Base-by-base conservation (phyloP, 2,113 vertebrate genomes). In the Phrynosoma blainvillii region DNA sequence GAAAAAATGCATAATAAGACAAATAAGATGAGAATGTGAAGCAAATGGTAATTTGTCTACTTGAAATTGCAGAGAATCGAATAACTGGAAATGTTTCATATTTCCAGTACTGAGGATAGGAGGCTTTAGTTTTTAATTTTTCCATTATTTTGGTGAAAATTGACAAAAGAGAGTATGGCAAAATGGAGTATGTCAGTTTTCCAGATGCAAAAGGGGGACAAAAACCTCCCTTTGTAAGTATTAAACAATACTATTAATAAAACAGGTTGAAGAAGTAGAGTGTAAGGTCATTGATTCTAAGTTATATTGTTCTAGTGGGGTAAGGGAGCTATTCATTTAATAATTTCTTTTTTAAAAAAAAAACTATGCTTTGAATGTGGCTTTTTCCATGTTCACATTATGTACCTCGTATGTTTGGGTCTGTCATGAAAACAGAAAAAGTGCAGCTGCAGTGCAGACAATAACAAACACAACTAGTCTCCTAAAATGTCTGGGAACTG, bases 321-420 rank as follows among this genome's bases (percentile, higher is more conserved):
- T 89, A 77, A 36, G 30, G 6, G 23, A 91, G 27, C 74, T 73
- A 66, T 78, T 92, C n/a, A 74, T 79, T 66, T 74, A 47, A 89
- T 92, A 88, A 92, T 78, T 87, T 92, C 52, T 76, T 84, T 88
- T 82, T 92, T 76, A 71, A 88, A 82, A 86, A 82, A 86, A 70
- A 32, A 40, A 70, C 68, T 66, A 74, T 47, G n/a, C 62, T 65
- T 18, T n/a, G 91, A 87, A 40, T 89, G 27, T 65, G 59, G 14
- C 78, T 66, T 89, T 82, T 52, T 85, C 84, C 79, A 8, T 85
- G 66, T 65, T 68, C 75, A 81, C 59, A 40, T 65, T 87, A 78
- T 25, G 87, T 59, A 36, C 36, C 36, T 36, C 36, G 36, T 36
- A 27, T 32, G 12, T 62, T 42, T 18, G 42, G 68, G 83, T 66